Conservation (phyloP, 2,113 vertebrate genomes). For the Indicator indicator region DNA sequence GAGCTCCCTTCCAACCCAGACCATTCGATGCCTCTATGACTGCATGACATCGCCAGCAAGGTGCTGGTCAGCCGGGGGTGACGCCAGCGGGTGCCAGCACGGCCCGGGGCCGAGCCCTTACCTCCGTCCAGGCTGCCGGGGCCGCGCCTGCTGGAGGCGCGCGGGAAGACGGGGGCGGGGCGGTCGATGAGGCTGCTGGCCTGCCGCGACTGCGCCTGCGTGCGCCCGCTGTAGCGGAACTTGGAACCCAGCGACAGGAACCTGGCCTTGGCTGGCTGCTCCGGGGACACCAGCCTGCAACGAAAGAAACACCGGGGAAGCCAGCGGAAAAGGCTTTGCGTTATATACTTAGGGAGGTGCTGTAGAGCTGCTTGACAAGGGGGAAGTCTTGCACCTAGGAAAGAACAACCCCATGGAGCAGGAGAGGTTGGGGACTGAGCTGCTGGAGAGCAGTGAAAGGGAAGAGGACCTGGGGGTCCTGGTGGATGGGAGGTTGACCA, state of each 20-base stretch:
- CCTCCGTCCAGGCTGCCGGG: constrained; percentile 88
- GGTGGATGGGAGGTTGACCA: too few species aligned
- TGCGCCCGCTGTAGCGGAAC: constrained; percentile 90
- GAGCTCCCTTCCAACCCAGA: too few species aligned
- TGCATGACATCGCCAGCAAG: too few species aligned
- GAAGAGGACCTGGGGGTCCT: too few species aligned
- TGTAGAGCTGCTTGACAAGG: background rate
- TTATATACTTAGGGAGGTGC: background rate
- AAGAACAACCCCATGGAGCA: too few species aligned
- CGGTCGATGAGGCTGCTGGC: constrained; percentile 88
- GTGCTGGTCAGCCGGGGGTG: background rate
- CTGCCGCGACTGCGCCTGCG: constrained; percentile 85
- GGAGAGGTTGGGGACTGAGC: too few species aligned
- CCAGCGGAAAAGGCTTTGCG: background rate
- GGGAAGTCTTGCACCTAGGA: too few species aligned
- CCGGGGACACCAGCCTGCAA: constrained; percentile 82
- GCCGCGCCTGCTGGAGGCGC: constrained; percentile 84
- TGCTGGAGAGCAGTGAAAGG: too few species aligned
- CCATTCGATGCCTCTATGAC: too few species aligned
- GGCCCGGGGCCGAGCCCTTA: background rate
- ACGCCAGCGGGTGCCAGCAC: background rate
- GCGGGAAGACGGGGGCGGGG: constrained; percentile 82
- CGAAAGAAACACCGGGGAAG: background rate
- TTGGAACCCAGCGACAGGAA: constrained; percentile 89
- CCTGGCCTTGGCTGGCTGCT: constrained; percentile 85